Percentiles rank a stretch among this genome's conserved stretches.
phyloP scores from a whole-genome alignment of 2,888 invertebrate genomes.

The Cylindroiulus punctatus region DNA sequence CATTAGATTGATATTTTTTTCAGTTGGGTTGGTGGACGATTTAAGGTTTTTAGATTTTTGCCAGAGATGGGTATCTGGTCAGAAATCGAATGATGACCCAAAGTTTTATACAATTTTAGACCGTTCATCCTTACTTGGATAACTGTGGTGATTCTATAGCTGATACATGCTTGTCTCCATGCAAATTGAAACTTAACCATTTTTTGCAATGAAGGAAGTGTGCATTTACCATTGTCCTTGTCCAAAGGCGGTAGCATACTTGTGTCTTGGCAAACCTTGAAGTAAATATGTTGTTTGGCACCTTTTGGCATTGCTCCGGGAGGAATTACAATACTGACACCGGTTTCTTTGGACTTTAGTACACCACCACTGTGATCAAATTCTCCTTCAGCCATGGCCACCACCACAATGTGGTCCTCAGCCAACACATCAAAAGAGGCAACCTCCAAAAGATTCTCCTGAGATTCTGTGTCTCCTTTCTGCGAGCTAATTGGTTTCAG shows the following conservation, averaged over 20 bases:
- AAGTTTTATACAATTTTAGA: too few relatives aligned
- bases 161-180: too few relatives aligned
- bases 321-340: constrained; percentile 89
- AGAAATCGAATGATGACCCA: too few relatives aligned
- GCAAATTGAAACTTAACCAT: not conserved
- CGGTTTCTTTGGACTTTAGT: constrained; percentile 86
- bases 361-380: constrained; percentile 84
- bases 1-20: too few relatives aligned
- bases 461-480: constrained; percentile 46
- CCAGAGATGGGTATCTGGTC: too few relatives aligned
- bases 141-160: too few relatives aligned
- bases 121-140: too few relatives aligned
- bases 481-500: not conserved
- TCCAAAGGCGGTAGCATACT: constrained; percentile 80
- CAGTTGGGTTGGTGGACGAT: too few relatives aligned
- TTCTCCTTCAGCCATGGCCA: constrained; percentile 68
- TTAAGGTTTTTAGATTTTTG: too few relatives aligned
- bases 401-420: constrained; percentile 54
- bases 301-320: constrained; percentile 86
- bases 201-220: not conserved
- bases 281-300: constrained; percentile 89
- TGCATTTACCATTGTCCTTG: constrained; percentile 81
- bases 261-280: constrained; percentile 80
- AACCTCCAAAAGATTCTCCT: constrained; percentile 51
- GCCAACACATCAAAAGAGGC: constrained; percentile 52